These are phyloP conservation scores for Melanocharis versteri DNA, from an alignment of 2,113 vertebrate species.

Conservation along the genomic window DNA sequence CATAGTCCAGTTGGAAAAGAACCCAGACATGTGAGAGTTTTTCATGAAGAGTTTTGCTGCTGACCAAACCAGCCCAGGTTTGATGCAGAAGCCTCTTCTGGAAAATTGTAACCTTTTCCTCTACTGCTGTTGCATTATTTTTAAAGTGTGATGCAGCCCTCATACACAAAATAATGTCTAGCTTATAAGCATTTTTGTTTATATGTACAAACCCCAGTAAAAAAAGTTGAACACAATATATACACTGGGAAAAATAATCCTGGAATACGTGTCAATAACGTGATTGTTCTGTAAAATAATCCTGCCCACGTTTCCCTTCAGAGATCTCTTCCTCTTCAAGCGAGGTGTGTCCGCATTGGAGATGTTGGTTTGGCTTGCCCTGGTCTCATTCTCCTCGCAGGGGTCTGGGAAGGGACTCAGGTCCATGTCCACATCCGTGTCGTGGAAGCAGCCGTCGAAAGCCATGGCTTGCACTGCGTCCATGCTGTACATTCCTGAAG, in stretches of 20 bases:
- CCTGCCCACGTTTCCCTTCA: slow-evolving; percentile 76
- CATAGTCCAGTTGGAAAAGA: not conserved
- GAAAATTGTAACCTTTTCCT: not conserved
- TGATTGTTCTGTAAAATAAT: slow-evolving; percentile 89
- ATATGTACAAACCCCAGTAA: slow-evolving; percentile 90
- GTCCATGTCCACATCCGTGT: slow-evolving; percentile 72
- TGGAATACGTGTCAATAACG: slow-evolving; percentile 89
- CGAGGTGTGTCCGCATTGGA: slow-evolving; percentile 30
- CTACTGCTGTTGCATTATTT: not conserved
- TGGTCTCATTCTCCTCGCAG: slow-evolving; percentile 57
- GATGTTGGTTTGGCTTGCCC: slow-evolving; percentile 53
- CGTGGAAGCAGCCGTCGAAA: slow-evolving; percentile 86
- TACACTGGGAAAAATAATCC: slow-evolving; percentile 85
- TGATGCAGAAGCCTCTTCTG: not conserved
- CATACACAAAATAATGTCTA: not conserved
- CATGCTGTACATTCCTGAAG: slow-evolving; percentile 74
- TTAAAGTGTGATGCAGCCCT: not conserved
- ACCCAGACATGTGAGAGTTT: not conserved
- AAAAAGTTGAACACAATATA: slow-evolving; percentile 91
- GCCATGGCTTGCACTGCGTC: slow-evolving; percentile 83
- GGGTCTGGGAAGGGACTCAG: slow-evolving; percentile 48
- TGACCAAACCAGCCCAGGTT: not conserved
- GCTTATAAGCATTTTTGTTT: slow-evolving; percentile 2
- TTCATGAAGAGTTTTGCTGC: not conserved
- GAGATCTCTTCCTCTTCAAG: slow-evolving; percentile 76